Evolutionary conservation across 2,888 invertebrate species (phyloP).

Genomic region (Apamea epomidion): DNA sequence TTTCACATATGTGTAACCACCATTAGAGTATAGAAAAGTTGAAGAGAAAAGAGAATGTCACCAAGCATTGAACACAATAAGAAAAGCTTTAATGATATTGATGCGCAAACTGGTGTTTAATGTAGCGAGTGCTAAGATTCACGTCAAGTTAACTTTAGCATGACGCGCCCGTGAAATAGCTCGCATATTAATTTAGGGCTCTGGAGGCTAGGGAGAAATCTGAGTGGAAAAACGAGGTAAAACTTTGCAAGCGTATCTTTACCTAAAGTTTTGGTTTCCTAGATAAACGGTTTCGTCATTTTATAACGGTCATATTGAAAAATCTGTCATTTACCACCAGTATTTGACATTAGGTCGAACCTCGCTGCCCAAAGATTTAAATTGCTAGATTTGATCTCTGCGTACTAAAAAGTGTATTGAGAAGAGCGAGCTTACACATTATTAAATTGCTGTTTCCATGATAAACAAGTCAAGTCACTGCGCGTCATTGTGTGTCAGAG

Average conservation of each 20-base stretch:
- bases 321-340: too few relatives aligned
- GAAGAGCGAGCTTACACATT: too few relatives aligned
- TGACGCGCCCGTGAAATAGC: constrained; percentile 72
- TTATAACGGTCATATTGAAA: too few relatives aligned
- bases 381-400: too few relatives aligned
- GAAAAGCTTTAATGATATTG: constrained; percentile 70
- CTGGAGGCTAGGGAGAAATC: neutral
- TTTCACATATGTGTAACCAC: neutral
- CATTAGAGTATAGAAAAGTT: neutral
- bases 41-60: constrained; percentile 66
- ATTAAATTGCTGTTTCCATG: too few relatives aligned
- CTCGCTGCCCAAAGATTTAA: too few relatives aligned
- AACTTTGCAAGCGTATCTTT: neutral
- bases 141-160: constrained; percentile 62
- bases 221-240: neutral
- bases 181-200: constrained; percentile 66
- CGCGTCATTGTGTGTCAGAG: too few relatives aligned
- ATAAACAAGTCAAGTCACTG: too few relatives aligned
- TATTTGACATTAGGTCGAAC: too few relatives aligned
- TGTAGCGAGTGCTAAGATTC: constrained; percentile 81
- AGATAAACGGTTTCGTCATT: too few relatives aligned
- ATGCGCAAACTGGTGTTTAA: constrained; percentile 76
- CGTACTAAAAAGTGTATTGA: too few relatives aligned
- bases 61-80: constrained; percentile 78
- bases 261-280: too few relatives aligned